These are phyloP conservation scores for Pygoscelis adeliae DNA, from an alignment of 2,113 vertebrate species.

Conservation along the genomic window DNA sequence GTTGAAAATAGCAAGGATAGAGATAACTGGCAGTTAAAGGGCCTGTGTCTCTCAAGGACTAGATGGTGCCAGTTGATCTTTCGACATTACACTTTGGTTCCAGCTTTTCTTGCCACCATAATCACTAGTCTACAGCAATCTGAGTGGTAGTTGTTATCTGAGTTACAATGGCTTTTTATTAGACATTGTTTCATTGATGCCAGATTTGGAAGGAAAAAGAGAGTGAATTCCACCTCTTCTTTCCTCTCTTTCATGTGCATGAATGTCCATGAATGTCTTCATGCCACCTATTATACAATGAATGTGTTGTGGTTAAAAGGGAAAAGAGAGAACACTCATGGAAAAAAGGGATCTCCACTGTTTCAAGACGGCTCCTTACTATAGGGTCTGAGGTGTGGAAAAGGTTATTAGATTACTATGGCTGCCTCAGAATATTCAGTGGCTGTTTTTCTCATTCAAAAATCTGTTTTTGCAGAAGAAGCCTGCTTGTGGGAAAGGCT, in stretches of 20 bases:
- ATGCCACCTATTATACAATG: not conserved
- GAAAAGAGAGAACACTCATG: not conserved
- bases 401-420: not conserved
- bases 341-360: not conserved
- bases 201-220: not conserved
- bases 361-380: not conserved
- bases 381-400: not conserved
- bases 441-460: not conserved
- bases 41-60: not conserved
- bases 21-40: not conserved
- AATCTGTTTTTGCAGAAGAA: not conserved
- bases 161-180: not conserved
- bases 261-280: not conserved
- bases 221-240: not conserved
- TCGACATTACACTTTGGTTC: not conserved
- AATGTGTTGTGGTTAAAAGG: not conserved
- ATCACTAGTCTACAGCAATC: not conserved
- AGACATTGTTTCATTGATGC: not conserved
- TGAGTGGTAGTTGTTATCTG: not conserved
- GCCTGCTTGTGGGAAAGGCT: not conserved
- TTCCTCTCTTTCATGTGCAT: fast-evolving
- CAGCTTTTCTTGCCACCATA: not conserved
- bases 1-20: not conserved
- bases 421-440: not conserved
- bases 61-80: not conserved